Percentiles rank a stretch among this genome's conserved stretches.
These are phyloP conservation scores for Drosophila peninsularis DNA, from an alignment of 2,888 invertebrate species.

Conservation along the genomic window DNA sequence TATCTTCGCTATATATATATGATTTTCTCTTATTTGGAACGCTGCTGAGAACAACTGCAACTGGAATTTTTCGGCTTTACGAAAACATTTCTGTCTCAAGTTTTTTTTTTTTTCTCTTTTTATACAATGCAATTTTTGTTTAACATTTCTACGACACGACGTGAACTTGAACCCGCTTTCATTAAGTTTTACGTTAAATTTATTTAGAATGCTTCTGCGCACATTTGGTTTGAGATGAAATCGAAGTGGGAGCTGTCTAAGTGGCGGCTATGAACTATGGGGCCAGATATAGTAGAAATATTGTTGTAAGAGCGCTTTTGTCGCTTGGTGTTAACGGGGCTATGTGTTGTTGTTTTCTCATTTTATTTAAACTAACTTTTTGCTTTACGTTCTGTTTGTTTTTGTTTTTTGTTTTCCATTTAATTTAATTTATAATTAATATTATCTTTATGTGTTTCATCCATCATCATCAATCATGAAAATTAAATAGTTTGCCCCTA, in stretches of 20 bases:
- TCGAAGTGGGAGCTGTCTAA: slow-evolving; percentile 35
- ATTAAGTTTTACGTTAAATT: slow-evolving; percentile 33
- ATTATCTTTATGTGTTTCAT: slow-evolving; percentile 65
- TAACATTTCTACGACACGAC: slow-evolving; percentile 68
- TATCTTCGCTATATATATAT: slow-evolving; percentile 17
- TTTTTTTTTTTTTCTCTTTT: slow-evolving; percentile 40
- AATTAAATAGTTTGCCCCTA: slow-evolving; percentile 65
- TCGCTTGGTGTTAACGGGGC: slow-evolving; percentile 35
- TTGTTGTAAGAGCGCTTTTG: slow-evolving; percentile 23
- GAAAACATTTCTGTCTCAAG: slow-evolving; percentile 28
- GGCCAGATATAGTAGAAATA: slow-evolving; percentile 39
- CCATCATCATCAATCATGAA: slow-evolving; percentile 58
- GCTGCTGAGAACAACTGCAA: slow-evolving; percentile 78
- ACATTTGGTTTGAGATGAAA: slow-evolving; percentile 36
- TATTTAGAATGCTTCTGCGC: slow-evolving; percentile 29
- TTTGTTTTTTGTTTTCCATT: slow-evolving; percentile 31
- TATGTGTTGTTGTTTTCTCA: slow-evolving; percentile 18
- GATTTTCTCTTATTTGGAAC: slow-evolving; percentile 41
- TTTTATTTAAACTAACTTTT: slow-evolving; percentile 72
- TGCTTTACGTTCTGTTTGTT: slow-evolving; percentile 51
- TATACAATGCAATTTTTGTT: slow-evolving; percentile 65
- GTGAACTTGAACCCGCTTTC: slow-evolving; percentile 51
- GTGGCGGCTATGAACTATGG: slow-evolving; percentile 38
- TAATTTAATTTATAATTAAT: slow-evolving; percentile 79
- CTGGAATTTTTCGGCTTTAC: slow-evolving; percentile 64